Evolutionary conservation across 2,113 vertebrate genomes (phyloP).

Genomic region (Phrynosoma blainvillii): DNA sequence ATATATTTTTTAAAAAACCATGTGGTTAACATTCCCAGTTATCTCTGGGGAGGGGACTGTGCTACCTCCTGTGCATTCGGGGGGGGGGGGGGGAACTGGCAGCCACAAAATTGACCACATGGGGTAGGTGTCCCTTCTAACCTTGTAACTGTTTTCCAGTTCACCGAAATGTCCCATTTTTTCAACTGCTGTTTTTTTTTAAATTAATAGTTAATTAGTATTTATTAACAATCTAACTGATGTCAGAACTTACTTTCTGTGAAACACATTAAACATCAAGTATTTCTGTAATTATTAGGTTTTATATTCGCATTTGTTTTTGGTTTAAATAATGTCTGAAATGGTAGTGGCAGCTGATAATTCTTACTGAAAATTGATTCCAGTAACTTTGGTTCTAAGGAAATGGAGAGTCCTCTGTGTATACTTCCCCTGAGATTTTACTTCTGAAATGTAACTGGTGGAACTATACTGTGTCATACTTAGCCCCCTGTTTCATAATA

Average conservation of each 20-base stretch:
- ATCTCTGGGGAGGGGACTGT: too few species aligned
- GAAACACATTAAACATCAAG: not conserved
- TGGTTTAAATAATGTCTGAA: not conserved
- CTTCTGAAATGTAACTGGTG: slow-evolving; percentile 15
- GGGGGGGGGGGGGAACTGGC: too few species aligned
- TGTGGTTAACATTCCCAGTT: too few species aligned
- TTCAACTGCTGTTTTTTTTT: not conserved
- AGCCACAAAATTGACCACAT: not conserved
- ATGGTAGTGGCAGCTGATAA: not conserved
- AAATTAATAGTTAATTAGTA: not conserved
- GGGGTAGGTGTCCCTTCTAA: not conserved
- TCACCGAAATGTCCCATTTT: not conserved
- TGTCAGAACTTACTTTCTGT: not conserved
- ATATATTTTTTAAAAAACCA: too few species aligned
- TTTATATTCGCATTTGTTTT: not conserved
- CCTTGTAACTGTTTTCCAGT: not conserved
- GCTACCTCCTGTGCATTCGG: too few species aligned
- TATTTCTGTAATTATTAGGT: not conserved
- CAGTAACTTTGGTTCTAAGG: not conserved
- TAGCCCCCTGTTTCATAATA: slow-evolving; percentile 37
- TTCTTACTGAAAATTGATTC: not conserved
- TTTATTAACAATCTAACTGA: not conserved
- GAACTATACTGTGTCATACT: not conserved
- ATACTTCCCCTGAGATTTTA: slow-evolving; percentile 20
- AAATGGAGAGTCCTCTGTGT: not conserved